Evolutionary conservation across 1,140 invertebrate species (phyloP).

Genomic region (Brachionus calyciflorus): DNA sequence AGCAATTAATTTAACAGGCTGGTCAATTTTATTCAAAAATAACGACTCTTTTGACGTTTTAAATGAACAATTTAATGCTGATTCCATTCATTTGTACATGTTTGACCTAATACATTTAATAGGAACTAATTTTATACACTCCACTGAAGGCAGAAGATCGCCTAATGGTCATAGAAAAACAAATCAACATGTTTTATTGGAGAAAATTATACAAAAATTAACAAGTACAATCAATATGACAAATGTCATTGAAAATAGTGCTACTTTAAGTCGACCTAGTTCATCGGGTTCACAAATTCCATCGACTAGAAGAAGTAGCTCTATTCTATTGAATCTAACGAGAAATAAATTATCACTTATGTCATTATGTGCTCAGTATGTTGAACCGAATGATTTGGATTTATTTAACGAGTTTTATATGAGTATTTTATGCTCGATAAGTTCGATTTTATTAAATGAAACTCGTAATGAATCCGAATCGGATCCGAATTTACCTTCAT

Average conservation of each 20-base stretch:
- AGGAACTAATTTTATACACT: slow-evolving; percentile 41
- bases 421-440: slow-evolving; percentile 34
- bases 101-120: slow-evolving; percentile 42
- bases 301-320: slow-evolving; percentile 27
- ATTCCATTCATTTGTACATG: slow-evolving; percentile 44
- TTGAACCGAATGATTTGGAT: slow-evolving; percentile 30
- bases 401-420: slow-evolving; percentile 40
- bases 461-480: background rate
- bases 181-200: slow-evolving; percentile 36
- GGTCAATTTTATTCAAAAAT: slow-evolving; percentile 32
- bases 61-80: slow-evolving; percentile 17
- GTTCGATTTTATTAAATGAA: slow-evolving; percentile 27
- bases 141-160: background rate
- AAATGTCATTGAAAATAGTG: slow-evolving; percentile 12
- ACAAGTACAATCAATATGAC: slow-evolving; percentile 19
- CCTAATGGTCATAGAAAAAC: background rate
- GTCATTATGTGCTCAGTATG: slow-evolving; percentile 39
- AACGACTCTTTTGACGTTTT: background rate
- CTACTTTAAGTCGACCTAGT: background rate
- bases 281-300: slow-evolving; percentile 15
- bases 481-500: slow-evolving; percentile 8
- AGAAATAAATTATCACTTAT: slow-evolving; percentile 38
- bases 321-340: slow-evolving; percentile 23
- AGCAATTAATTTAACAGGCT: slow-evolving; percentile 2
- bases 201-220: slow-evolving; percentile 44